These are phyloP conservation scores for Pelodytes ibericus DNA, from an alignment of 2,797 vertebrate genomes.

Conservation along the genomic window DNA sequence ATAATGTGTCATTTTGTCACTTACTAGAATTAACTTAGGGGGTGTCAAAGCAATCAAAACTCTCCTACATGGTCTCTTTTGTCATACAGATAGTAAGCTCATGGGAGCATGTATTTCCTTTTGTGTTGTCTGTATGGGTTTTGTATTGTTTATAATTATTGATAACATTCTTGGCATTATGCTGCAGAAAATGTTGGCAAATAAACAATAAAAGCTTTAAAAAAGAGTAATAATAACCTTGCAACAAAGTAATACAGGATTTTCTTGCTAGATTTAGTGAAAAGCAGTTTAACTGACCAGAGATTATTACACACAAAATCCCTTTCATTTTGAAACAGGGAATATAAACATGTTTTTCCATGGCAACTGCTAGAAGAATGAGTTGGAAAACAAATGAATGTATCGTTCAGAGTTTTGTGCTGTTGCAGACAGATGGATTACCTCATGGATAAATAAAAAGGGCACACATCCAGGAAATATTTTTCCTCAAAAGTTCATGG, in stretches of 20 bases:
- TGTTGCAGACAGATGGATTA: constrained; percentile 49
- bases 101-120: not conserved
- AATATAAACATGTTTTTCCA: constrained; percentile 40
- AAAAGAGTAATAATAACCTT: not conserved
- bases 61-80: not conserved
- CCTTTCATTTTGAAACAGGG: constrained; percentile 24
- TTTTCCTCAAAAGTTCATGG: constrained; percentile 41
- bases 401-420: constrained; percentile 39
- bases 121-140: not conserved
- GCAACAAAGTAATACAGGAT: not conserved
- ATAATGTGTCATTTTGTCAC: not conserved
- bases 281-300: constrained; percentile 7
- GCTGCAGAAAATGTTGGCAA: not conserved
- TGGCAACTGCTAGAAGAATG: constrained; percentile 38
- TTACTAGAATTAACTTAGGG: not conserved
- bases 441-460: constrained; percentile 54
- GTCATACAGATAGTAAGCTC: not conserved
- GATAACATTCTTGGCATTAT: not conserved
- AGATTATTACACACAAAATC: not conserved
- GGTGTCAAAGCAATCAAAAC: too few species aligned
- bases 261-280: constrained; percentile 17
- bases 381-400: constrained; percentile 41
- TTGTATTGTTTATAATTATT: not conserved
- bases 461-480: constrained; percentile 40
- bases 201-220: not conserved